Conservation (phyloP, 2,888 invertebrate species). For the Harpalus rufipes region DNA sequence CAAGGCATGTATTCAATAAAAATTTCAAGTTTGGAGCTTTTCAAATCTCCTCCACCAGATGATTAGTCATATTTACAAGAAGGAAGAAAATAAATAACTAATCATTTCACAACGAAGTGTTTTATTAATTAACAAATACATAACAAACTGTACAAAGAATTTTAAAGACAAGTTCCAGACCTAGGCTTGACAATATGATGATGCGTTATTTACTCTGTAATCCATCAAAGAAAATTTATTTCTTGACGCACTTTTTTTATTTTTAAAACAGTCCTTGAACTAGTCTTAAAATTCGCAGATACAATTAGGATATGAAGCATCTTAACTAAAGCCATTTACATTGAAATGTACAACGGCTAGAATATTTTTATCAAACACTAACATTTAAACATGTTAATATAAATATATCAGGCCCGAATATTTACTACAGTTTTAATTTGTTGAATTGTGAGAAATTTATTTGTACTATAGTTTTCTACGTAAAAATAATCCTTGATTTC, state of each 20-base stretch:
- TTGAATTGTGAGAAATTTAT: conserved; percentile 16
- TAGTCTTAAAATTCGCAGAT: conserved; percentile 21
- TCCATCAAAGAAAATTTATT: conserved; percentile 14
- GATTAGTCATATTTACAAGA: background rate
- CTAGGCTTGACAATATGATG: background rate
- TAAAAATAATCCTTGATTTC: background rate
- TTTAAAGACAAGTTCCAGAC: conserved; percentile 1
- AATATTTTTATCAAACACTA: conserved; percentile 56
- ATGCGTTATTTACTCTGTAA: conserved; percentile 24
- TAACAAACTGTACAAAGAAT: conserved; percentile 33
- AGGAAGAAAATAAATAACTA: background rate
- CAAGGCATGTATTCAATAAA: background rate
- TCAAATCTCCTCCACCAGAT: background rate
- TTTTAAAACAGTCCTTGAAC: conserved; percentile 30
- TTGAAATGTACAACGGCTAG: background rate
- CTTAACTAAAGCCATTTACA: conserved; percentile 29
- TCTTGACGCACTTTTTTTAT: conserved; percentile 37
- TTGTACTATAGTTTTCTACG: conserved; percentile 26
- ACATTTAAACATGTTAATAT: conserved; percentile 50
- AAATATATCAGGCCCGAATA: conserved; percentile 46
- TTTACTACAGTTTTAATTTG: background rate
- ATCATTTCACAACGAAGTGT: conserved; percentile 27
- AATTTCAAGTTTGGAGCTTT: background rate
- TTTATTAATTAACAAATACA: conserved; percentile 47
- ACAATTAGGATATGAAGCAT: conserved; percentile 41